Evolutionary conservation across 2,888 invertebrate genomes (phyloP).

Genomic region (Parelbella ahira): DNA sequence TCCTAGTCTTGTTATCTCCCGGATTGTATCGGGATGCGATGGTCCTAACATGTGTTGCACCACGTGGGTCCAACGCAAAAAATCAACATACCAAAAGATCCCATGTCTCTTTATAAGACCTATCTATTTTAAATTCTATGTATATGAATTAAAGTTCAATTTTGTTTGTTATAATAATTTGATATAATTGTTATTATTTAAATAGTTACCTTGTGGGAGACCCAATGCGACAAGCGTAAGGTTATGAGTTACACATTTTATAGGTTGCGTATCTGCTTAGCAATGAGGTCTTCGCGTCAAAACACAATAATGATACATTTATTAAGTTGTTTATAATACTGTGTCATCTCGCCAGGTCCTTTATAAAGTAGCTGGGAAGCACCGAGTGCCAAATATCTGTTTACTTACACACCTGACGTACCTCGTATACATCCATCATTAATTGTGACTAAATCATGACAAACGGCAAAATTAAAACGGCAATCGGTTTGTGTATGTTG

Average conservation of each 20-base stretch:
- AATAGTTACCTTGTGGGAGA: constrained; percentile 73
- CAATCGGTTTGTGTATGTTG: too few species aligned
- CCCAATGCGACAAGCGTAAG: constrained; percentile 62
- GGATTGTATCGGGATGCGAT: constrained; percentile 61
- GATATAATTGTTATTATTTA: background rate
- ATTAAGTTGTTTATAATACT: too few species aligned
- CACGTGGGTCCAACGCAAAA: constrained; percentile 68
- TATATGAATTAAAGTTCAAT: background rate
- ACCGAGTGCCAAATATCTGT: too few species aligned
- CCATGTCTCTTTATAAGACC: constrained; percentile 23
- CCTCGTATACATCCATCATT: too few species aligned
- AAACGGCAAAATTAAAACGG: too few species aligned
- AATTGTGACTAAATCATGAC: too few species aligned
- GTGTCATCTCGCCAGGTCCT: too few species aligned
- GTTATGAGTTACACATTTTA: constrained; percentile 72
- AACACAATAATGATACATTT: background rate
- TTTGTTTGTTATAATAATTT: background rate
- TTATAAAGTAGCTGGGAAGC: too few species aligned
- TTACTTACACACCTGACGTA: too few species aligned
- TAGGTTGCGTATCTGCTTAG: constrained; percentile 28
- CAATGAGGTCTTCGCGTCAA: constrained; percentile 9
- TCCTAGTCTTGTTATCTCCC: constrained; percentile 57
- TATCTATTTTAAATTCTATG: background rate
- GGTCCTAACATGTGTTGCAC: constrained; percentile 68
- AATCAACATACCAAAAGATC: constrained; percentile 30